phyloP scores from a whole-genome alignment of 2,888 invertebrate species.

The Drosophila crucigera region DNA sequence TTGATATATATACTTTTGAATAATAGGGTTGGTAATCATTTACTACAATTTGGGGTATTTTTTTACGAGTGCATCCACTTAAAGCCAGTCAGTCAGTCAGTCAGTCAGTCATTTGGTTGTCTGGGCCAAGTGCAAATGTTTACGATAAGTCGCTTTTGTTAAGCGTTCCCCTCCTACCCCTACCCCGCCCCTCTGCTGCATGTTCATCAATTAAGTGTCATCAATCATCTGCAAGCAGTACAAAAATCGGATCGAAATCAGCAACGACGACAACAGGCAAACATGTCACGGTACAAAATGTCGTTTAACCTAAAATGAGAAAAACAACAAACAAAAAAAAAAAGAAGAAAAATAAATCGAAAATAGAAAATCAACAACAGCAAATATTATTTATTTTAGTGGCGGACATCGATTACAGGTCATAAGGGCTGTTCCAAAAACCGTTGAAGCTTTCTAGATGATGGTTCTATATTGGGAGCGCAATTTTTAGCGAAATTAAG shows the following conservation, averaged over 20 bases:
- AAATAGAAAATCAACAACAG: slow-evolving; percentile 38
- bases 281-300: slow-evolving; percentile 83
- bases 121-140: slow-evolving; percentile 60
- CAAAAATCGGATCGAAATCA: slow-evolving; percentile 60
- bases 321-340: slow-evolving; percentile 1
- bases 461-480: not conserved
- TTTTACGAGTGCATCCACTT: slow-evolving; percentile 40
- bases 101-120: slow-evolving; percentile 3
- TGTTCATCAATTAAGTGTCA: slow-evolving; percentile 82
- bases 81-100: slow-evolving; percentile 49
- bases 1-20: not conserved
- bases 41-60: not conserved
- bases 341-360: not conserved
- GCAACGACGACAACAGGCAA: slow-evolving; percentile 60
- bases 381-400: slow-evolving; percentile 70
- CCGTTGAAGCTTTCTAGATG: not conserved
- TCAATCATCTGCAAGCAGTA: slow-evolving; percentile 77
- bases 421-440: slow-evolving; percentile 24
- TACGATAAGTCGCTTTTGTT: slow-evolving; percentile 32
- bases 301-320: slow-evolving; percentile 77
- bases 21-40: not conserved
- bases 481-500: not conserved
- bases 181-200: not conserved
- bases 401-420: slow-evolving; percentile 41
- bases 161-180: not conserved